Percentiles rank a stretch among this genome's conserved stretches.
Conservation (phyloP, 2,113 vertebrate species). For the Cyprinodon tularosa region DNA sequence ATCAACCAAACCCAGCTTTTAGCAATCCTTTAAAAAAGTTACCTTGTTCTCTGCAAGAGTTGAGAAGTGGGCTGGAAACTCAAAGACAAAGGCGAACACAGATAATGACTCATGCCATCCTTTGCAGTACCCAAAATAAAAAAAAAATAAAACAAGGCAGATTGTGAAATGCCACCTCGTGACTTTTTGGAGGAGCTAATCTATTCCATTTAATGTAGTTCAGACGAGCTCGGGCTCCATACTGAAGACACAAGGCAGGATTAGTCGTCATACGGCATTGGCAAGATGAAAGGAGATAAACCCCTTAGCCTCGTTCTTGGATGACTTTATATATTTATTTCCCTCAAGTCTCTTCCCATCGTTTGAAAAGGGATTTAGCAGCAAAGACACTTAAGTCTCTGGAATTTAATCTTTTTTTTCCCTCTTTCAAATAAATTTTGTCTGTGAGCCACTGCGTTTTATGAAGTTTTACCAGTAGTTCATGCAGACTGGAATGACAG, state of each 20-base stretch:
- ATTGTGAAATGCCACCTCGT: conserved; percentile 73
- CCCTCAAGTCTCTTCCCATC: conserved; percentile 66
- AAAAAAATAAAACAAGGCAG: conserved; percentile 30
- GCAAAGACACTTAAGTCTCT: conserved; percentile 72
- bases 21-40: conserved; percentile 2
- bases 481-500: conserved; percentile 18
- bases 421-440: conserved; percentile 67
- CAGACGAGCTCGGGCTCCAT: conserved; percentile 53
- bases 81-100: conserved; percentile 49
- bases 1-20: neutral
- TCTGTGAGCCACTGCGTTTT: conserved; percentile 46
- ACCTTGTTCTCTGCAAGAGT: conserved; percentile 17
- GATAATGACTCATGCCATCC: conserved; percentile 50
- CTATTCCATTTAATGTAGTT: conserved; percentile 77
- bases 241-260: conserved; percentile 74
- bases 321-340: conserved; percentile 80
- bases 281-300: conserved; percentile 79
- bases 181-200: conserved; percentile 75
- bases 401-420: conserved; percentile 74
- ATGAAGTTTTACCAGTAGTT: conserved; percentile 63
- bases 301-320: conserved; percentile 72
- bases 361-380: conserved; percentile 77
- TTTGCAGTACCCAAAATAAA: conserved; percentile 34
- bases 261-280: conserved; percentile 70
- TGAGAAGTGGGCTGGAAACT: conserved; percentile 44